phyloP scores from a whole-genome alignment of 1,140 invertebrate species.

The Drosophila tani region DNA sequence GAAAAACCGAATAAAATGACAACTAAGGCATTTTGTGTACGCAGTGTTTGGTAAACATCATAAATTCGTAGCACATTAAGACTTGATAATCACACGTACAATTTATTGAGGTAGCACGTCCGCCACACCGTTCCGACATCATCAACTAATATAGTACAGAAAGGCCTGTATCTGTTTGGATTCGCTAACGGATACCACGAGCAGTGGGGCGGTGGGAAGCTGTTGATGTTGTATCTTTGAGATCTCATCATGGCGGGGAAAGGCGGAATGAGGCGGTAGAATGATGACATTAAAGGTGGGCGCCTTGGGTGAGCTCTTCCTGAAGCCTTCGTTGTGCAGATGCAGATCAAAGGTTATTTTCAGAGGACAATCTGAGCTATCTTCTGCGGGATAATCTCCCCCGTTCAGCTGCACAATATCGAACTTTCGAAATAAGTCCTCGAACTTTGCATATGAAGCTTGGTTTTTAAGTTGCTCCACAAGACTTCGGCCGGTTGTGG shows the following conservation, averaged over 20 bases:
- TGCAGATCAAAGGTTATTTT: slow-evolving; percentile 76
- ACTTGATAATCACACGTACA: slow-evolving; percentile 24
- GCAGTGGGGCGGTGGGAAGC: slow-evolving; percentile 51
- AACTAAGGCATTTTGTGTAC: slow-evolving; percentile 5
- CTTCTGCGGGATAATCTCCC: not conserved
- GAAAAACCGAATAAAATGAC: slow-evolving; percentile 16
- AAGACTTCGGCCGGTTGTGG: slow-evolving; percentile 26
- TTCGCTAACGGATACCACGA: slow-evolving; percentile 76
- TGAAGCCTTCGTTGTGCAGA: slow-evolving; percentile 74
- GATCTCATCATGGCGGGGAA: slow-evolving; percentile 68
- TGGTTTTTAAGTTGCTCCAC: slow-evolving; percentile 64
- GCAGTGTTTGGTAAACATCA: slow-evolving; percentile 13
- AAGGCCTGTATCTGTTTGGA: slow-evolving; percentile 84
- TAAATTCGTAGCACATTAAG: slow-evolving; percentile 5
- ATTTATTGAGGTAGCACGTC: slow-evolving; percentile 43
- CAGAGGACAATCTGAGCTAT: not conserved
- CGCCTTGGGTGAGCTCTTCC: slow-evolving; percentile 59
- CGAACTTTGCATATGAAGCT: slow-evolving; percentile 46
- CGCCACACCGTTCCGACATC: slow-evolving; percentile 12
- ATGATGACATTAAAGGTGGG: slow-evolving; percentile 71
- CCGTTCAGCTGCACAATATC: slow-evolving; percentile 60
- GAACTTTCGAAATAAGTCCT: slow-evolving; percentile 62
- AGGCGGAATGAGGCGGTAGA: slow-evolving; percentile 41
- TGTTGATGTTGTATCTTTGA: slow-evolving; percentile 43
- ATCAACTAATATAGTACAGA: slow-evolving; percentile 77